A percentile compares a stretch with the other conserved stretches of the same genome.
These are phyloP conservation scores for Campoletis sonorensis DNA, from an alignment of 1,140 invertebrate species.

Conservation along the genomic window DNA sequence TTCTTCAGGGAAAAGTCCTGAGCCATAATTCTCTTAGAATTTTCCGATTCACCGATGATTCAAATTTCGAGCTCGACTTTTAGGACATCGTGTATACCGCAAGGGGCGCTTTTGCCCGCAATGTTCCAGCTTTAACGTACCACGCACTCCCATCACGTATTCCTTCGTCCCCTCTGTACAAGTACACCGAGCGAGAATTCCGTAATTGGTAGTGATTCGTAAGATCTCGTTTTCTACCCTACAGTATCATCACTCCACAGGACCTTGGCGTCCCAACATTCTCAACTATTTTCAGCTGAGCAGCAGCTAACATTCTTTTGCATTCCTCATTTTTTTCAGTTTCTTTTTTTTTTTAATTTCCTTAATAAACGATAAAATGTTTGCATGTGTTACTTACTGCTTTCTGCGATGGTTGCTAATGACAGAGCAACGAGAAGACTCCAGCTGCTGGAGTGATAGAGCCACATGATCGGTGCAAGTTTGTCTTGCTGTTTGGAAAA, in stretches of 20 bases:
- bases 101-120: background rate
- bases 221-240: slow-evolving; percentile 28
- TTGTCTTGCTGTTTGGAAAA: background rate
- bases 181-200: slow-evolving; percentile 12
- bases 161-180: background rate
- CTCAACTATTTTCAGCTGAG: no score
- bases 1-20: slow-evolving; percentile 27
- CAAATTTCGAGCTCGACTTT: background rate
- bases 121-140: background rate
- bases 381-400: background rate
- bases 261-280: background rate
- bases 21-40: no score
- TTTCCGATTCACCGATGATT: no score
- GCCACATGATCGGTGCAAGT: slow-evolving; percentile 21
- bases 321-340: no score
- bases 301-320: no score
- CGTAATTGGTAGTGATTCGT: slow-evolving; percentile 32
- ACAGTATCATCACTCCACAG: background rate
- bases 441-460: slow-evolving; percentile 6
- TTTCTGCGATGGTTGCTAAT: slow-evolving; percentile 9
- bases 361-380: background rate
- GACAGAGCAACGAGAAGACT: slow-evolving; percentile 15
- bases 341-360: no score
- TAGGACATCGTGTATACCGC: background rate
- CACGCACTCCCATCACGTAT: slow-evolving; percentile 59